Percentiles rank a stretch among this genome's conserved stretches.
phyloP scores from a whole-genome alignment of 2,113 vertebrate genomes.

The Pangasianodon gigas region DNA sequence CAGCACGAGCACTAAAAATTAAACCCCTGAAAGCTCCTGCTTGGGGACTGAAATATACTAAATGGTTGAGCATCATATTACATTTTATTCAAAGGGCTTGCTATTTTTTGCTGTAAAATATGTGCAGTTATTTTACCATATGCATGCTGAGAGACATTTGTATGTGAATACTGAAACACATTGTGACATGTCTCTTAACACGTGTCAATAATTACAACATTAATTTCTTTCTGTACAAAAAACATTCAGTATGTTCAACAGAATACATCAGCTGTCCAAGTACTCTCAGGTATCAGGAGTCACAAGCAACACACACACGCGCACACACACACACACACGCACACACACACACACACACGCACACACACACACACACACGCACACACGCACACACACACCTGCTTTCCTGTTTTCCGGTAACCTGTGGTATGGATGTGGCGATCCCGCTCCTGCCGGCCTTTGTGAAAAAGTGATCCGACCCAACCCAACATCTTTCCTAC shows the following conservation, averaged over 20 bases:
- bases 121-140: neutral
- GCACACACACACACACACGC: constrained; percentile 27
- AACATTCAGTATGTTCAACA: neutral
- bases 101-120: neutral
- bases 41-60: neutral
- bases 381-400: constrained; percentile 49
- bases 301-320: neutral
- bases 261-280: neutral
- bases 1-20: neutral
- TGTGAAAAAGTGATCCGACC: constrained; percentile 66
- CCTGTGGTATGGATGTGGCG: neutral
- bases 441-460: constrained; percentile 58
- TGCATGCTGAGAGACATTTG: neutral
- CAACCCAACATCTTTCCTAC: constrained; percentile 62
- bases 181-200: neutral
- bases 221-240: neutral
- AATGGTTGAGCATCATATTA: neutral
- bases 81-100: neutral
- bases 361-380: too few relatives aligned
- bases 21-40: neutral
- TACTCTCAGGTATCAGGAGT: too few relatives aligned
- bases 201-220: neutral
- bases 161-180: neutral
- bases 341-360: neutral
- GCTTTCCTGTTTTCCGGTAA: constrained; percentile 13